phyloP scores from a whole-genome alignment of 92 coral and sea anemone species.

The Actinernus sp. region DNA sequence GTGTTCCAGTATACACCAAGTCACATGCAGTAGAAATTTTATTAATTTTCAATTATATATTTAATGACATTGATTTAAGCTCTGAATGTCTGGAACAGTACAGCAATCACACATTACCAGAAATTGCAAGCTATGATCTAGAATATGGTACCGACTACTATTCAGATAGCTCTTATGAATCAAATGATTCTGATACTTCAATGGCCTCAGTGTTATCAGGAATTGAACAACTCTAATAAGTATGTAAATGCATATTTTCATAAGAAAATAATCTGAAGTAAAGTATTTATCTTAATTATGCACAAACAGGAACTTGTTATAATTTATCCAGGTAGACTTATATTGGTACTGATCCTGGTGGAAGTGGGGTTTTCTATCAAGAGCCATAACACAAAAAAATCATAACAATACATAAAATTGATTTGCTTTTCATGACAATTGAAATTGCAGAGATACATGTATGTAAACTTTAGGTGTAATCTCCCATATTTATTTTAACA shows the following conservation, averaged over 20 bases:
- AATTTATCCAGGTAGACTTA: too few species aligned
- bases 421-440: too few species aligned
- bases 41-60: slow-evolving; percentile 46
- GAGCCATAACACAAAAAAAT: too few species aligned
- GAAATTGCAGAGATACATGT: too few species aligned
- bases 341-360: too few species aligned
- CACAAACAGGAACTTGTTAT: too few species aligned
- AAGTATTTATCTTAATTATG: too few species aligned
- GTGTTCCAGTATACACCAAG: slow-evolving; percentile 37
- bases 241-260: not conserved
- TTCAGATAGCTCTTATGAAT: slow-evolving; percentile 9
- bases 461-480: too few species aligned
- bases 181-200: slow-evolving; percentile 8
- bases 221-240: not conserved
- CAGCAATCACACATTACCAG: not conserved
- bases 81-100: not conserved
- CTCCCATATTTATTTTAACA: too few species aligned
- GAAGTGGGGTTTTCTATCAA: too few species aligned
- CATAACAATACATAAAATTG: too few species aligned
- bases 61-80: slow-evolving; percentile 29
- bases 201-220: slow-evolving; percentile 4
- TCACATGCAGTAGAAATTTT: slow-evolving; percentile 55
- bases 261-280: too few species aligned
- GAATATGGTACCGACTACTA: slow-evolving; percentile 18
- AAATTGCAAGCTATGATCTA: slow-evolving; percentile 5